Evolutionary conservation across 2,797 vertebrate genomes (phyloP), one percentile per base, ranked within the genome.

Genomic region (Cryptoprocta ferox): DNA sequence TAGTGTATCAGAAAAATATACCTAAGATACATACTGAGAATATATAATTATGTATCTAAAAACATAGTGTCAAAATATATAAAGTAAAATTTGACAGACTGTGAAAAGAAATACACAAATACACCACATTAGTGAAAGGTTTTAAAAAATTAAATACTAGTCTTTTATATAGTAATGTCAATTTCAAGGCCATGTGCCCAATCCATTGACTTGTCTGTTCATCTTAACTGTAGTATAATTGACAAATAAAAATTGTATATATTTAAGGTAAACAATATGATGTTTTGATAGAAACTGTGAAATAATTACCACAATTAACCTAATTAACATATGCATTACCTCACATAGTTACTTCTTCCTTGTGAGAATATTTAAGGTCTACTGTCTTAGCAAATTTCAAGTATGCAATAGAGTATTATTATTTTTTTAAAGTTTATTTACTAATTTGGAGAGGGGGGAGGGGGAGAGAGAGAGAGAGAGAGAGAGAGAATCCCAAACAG

Each of bases 71-170:
- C 21, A 91, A 94, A 97, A 83, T 87, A 68, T 5, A n/a, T 61
- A 70, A 86, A 79, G 78, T 87, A 91, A 71, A 61, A 70, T 86
- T 76, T 94, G 71, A 78, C 45, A 93, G 59, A 84, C 32, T 88
- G 13, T 78, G 48, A 78, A 79, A 42, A 93, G 56, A 91, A 95
- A 68, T 66, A 80, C 24, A 85, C 10, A 97, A 91, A 91, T 45
- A 50, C 32, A 26, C 32, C 45, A 97, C 5, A 9, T 30, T 26
- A 85, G 12, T 89, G 18, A 75, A 84, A 84, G 8, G 12, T 70
- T 92, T 96, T 8, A 6, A 83, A 82, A 90, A 66, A 48, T 28
- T 68, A 84, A 90, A 80, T 75, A 94, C 8, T n/a, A 66, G 39
- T 79, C 30, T 68, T 68, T 65, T 63, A 56, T 35, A 87, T 75